phyloP scores from a whole-genome alignment of 2,797 vertebrate genomes.

The Bovichtus variegatus region DNA sequence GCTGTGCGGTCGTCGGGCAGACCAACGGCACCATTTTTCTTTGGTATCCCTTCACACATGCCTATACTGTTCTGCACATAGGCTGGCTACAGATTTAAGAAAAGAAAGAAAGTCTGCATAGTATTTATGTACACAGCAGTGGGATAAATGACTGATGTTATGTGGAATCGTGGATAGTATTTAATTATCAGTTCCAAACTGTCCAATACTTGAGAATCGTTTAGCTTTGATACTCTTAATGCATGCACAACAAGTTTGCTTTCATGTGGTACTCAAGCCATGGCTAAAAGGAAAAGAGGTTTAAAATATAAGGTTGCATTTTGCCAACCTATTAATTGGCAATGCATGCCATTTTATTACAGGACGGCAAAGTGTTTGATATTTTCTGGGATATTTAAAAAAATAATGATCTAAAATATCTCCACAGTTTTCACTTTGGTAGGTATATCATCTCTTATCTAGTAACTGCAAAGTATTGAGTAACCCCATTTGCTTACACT shows the following conservation, averaged over 20 bases:
- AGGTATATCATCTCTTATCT: background rate
- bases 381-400: background rate
- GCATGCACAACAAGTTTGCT: background rate
- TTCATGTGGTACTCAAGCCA: conserved; percentile 12
- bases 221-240: conserved; percentile 6
- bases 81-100: conserved; percentile 35
- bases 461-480: background rate
- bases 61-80: conserved; percentile 45
- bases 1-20: conserved; percentile 76
- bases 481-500: background rate
- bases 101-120: conserved; percentile 31
- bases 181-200: conserved; percentile 8
- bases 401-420: background rate
- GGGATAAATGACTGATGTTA: conserved; percentile 18
- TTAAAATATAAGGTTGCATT: conserved; percentile 17
- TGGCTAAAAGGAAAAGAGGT: conserved; percentile 5
- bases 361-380: background rate
- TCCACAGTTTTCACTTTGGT: background rate
- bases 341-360: conserved; percentile 5
- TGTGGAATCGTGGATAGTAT: background rate
- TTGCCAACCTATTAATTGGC: conserved; percentile 15
- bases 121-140: conserved; percentile 15
- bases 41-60: conserved; percentile 69
- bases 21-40: conserved; percentile 75
- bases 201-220: background rate